Evolutionary conservation across 30 jellyfish, hydroid and myxozoan species (phyloP).

Genomic region (Rhopilema esculentum): DNA sequence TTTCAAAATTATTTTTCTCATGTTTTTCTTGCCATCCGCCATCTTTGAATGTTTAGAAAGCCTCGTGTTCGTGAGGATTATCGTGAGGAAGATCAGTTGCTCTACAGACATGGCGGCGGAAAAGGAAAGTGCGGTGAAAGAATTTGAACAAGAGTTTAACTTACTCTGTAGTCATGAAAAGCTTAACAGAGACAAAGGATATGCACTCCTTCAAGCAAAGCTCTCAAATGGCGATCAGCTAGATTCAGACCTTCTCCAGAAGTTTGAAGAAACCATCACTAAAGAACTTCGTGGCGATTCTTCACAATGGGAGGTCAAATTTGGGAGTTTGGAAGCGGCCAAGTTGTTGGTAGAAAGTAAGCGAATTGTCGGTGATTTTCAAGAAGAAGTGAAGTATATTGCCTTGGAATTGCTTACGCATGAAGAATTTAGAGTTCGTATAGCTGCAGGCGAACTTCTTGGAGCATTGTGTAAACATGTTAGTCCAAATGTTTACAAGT

Average conservation of each 20-base stretch:
- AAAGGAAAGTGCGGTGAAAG: conserved; percentile 10
- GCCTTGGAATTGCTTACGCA: conserved; percentile 66
- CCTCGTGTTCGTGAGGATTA: no score
- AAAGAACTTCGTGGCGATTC: conserved; percentile 6
- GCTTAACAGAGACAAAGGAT: conserved; percentile 89
- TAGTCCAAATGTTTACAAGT: conserved; percentile 70
- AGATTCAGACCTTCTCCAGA: not conserved
- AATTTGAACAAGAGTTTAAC: conserved; percentile 47
- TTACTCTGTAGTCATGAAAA: conserved; percentile 92
- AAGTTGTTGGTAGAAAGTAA: conserved; percentile 53
- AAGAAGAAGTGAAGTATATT: conserved; percentile 15
- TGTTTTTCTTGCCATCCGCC: no score
- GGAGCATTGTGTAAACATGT: conserved; percentile 84
- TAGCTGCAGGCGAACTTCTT: conserved; percentile 91
- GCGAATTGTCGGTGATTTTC: conserved; percentile 19
- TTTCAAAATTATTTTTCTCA: no score
- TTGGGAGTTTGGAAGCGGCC: conserved; percentile 85
- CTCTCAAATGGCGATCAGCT: conserved; percentile 8
- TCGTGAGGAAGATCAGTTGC: no score
- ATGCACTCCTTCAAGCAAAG: conserved; percentile 40
- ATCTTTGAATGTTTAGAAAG: no score
- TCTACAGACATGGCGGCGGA: not conserved
- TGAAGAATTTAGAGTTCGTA: conserved; percentile 93
- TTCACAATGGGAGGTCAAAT: conserved; percentile 78
- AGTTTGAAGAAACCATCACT: conserved; percentile 26